phyloP scores from a whole-genome alignment of 2,113 vertebrate genomes.

The Poeciliopsis occidentalis region DNA sequence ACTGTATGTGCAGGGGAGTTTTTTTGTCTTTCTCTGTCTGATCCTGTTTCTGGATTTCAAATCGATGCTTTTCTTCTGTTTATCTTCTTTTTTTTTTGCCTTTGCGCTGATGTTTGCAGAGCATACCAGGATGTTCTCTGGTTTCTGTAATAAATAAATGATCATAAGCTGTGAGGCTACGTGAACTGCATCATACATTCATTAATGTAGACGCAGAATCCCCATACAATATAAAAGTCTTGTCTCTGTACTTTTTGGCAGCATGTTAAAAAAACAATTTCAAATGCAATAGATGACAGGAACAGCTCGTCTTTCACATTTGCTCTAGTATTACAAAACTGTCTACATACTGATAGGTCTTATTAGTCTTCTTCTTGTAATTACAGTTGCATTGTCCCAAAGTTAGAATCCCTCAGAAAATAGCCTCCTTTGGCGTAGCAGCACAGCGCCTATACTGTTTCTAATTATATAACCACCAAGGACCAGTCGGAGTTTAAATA shows the following conservation, averaged over 20 bases:
- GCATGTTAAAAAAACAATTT: no score
- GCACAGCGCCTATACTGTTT: slow-evolving; percentile 61
- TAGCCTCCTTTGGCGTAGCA: slow-evolving; percentile 47
- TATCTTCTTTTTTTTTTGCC: slow-evolving; percentile 27
- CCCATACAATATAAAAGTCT: slow-evolving; percentile 4
- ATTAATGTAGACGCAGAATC: slow-evolving; percentile 4
- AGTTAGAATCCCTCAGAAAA: slow-evolving; percentile 42
- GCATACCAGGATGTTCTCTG: slow-evolving; percentile 17
- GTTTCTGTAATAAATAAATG: slow-evolving; percentile 48
- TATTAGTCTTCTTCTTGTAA: neutral
- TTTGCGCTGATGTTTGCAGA: slow-evolving; percentile 25
- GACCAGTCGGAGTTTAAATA: slow-evolving; percentile 78
- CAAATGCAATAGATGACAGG: no score
- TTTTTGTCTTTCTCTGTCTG: slow-evolving; percentile 25
- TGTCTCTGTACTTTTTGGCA: no score
- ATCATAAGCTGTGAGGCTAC: slow-evolving; percentile 2
- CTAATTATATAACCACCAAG: slow-evolving; percentile 76
- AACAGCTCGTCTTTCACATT: no score
- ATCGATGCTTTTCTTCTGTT: slow-evolving; percentile 50
- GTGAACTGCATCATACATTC: slow-evolving; percentile 28
- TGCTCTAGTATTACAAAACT: no score
- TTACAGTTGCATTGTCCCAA: slow-evolving; percentile 21
- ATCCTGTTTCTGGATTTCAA: slow-evolving; percentile 41
- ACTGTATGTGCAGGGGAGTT: no score
- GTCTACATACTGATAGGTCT: no score